A percentile compares a stretch with the other conserved stretches of the same genome.
phyloP scores from a whole-genome alignment of 2,113 vertebrate genomes.

The Cepphus grylle region DNA sequence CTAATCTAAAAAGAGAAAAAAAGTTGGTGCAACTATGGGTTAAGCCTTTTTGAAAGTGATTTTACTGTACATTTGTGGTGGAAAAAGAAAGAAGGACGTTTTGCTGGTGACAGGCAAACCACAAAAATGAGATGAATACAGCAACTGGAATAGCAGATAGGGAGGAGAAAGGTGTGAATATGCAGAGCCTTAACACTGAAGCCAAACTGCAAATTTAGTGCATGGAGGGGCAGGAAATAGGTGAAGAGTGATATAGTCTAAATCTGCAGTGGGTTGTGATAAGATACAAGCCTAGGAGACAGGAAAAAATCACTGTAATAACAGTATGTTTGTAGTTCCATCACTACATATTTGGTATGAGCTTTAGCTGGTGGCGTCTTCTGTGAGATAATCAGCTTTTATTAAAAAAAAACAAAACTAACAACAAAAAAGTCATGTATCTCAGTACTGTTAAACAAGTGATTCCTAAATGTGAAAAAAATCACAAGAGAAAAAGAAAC shows the following conservation, averaged over 20 bases:
- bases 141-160: neutral
- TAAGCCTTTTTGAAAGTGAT: neutral
- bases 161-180: neutral
- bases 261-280: neutral
- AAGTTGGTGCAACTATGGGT: neutral
- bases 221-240: neutral
- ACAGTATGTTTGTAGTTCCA: neutral
- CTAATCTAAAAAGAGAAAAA: neutral
- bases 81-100: neutral
- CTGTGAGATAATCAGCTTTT: neutral
- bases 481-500: neutral
- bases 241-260: neutral
- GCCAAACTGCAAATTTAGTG: neutral
- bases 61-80: neutral
- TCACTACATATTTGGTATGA: neutral
- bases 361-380: neutral
- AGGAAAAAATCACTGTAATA: neutral
- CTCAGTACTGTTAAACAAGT: neutral
- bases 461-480: neutral
- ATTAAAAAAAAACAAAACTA: neutral
- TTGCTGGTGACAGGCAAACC: slow-evolving; percentile 10
- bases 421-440: neutral
- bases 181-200: neutral
- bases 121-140: neutral
- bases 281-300: neutral